Percentiles rank a stretch among this genome's conserved stretches.
phyloP scores from a whole-genome alignment of 2,113 vertebrate genomes.

The Microcebus jonahi region DNA sequence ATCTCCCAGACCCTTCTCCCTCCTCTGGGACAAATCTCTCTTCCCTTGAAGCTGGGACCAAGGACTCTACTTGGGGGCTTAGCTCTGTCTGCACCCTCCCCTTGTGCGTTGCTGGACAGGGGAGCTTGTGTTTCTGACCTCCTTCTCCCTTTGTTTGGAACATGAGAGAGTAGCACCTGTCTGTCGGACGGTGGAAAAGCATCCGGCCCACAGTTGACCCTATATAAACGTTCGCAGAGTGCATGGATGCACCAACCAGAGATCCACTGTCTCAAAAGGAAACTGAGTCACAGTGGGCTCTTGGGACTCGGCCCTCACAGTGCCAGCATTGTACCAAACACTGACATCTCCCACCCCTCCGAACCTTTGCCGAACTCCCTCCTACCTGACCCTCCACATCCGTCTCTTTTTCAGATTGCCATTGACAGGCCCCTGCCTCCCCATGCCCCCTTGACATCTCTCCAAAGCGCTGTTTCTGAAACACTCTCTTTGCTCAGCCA shows the following conservation, averaged over 20 bases:
- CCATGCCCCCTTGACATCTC: fast-evolving
- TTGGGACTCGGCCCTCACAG: neutral
- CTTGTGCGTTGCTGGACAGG: fast-evolving
- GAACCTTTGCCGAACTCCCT: fast-evolving
- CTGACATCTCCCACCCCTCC: fast-evolving
- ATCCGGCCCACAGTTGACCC: neutral
- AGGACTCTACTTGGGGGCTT: fast-evolving
- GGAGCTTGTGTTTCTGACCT: neutral
- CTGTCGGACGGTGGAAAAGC: neutral
- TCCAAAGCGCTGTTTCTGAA: fast-evolving
- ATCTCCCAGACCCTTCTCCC: too few species aligned
- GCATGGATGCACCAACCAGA: fast-evolving
- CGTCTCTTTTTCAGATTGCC: neutral
- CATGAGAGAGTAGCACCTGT: neutral
- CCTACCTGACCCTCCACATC: too few species aligned
- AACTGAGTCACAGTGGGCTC: neutral
- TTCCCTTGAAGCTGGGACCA: neutral
- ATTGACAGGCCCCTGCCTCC: too few species aligned
- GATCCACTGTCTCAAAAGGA: neutral
- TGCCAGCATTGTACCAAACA: fast-evolving
- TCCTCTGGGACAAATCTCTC: neutral
- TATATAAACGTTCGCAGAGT: neutral
- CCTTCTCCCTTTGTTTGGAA: neutral
- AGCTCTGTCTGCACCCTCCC: fast-evolving
- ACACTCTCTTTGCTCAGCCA: fast-evolving